Percentiles rank a stretch among this genome's conserved stretches.
These are phyloP conservation scores for Nannoperca australis DNA, from an alignment of 2,797 vertebrate species.

Conservation along the genomic window DNA sequence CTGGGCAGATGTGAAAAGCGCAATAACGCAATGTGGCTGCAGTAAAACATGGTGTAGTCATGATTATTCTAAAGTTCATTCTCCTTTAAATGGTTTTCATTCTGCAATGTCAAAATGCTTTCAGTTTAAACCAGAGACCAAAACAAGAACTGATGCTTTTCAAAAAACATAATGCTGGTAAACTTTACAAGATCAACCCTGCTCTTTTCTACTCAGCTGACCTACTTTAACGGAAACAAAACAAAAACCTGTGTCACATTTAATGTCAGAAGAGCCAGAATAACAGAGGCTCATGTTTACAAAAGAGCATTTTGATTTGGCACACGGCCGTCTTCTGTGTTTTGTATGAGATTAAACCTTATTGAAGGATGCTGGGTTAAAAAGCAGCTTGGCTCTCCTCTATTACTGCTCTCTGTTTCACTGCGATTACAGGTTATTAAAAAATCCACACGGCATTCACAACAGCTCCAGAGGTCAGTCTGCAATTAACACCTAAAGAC, in stretches of 20 bases:
- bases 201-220: constrained; percentile 30
- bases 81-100: constrained; percentile 19
- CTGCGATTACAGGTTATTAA: constrained; percentile 75
- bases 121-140: background rate
- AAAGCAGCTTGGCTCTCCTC: constrained; percentile 57
- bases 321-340: constrained; percentile 31
- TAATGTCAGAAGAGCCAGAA: constrained; percentile 46
- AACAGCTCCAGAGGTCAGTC: constrained; percentile 69
- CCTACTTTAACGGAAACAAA: constrained; percentile 58
- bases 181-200: constrained; percentile 22
- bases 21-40: constrained; percentile 8
- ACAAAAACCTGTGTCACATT: constrained; percentile 39
- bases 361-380: constrained; percentile 65
- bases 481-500: constrained; percentile 80
- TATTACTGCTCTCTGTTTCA: constrained; percentile 65
- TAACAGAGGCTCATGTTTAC: constrained; percentile 51
- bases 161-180: background rate
- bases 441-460: constrained; percentile 55
- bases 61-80: constrained; percentile 36
- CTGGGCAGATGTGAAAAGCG: constrained; percentile 27
- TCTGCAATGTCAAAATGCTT: constrained; percentile 20
- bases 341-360: constrained; percentile 69
- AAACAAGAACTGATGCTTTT: background rate
- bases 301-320: constrained; percentile 48
- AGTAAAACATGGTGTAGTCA: constrained; percentile 17